Conservation (phyloP, 1,140 invertebrate genomes). For the Cherax destructor region DNA sequence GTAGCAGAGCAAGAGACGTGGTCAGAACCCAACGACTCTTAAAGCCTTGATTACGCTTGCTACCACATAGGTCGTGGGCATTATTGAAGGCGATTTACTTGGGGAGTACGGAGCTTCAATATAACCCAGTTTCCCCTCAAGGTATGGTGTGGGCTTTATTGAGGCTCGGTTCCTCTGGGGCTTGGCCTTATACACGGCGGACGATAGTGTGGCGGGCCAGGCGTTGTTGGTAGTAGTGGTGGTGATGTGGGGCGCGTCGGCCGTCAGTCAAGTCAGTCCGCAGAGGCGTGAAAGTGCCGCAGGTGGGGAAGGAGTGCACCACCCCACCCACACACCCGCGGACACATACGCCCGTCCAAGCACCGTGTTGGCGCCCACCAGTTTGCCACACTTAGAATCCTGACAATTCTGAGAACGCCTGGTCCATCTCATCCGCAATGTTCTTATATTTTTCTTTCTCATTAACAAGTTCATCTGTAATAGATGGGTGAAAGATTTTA, state of each 20-base stretch:
- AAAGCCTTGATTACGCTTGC: conserved; percentile 1
- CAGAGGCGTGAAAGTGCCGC: conserved; percentile 32
- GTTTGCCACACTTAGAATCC: conserved; percentile 80
- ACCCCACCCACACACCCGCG: conserved; percentile 19
- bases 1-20: conserved; percentile 52
- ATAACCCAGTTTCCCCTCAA: neutral
- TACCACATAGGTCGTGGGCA: neutral
- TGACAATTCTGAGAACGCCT: conserved; percentile 98
- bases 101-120: neutral
- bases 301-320: conserved; percentile 19
- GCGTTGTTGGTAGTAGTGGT: conserved; percentile 44
- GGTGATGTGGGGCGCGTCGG: conserved; percentile 58
- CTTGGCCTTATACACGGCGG: conserved; percentile 37
- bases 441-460: conserved; percentile 99
- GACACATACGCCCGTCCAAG: conserved; percentile 44
- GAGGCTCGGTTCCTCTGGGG: conserved; percentile 19
- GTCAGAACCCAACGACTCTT: conserved; percentile 1
- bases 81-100: neutral
- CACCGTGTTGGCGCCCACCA: conserved; percentile 62
- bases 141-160: neutral
- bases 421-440: conserved; percentile 99
- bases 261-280: conserved; percentile 70
- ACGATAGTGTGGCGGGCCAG: conserved; percentile 55
- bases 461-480: conserved; percentile 97
- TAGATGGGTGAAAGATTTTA: conserved; percentile 67